Evolutionary conservation across 2,113 vertebrate genomes (phyloP), one percentile per base, ranked within the genome.

Genomic region (Scomber scombrus): DNA sequence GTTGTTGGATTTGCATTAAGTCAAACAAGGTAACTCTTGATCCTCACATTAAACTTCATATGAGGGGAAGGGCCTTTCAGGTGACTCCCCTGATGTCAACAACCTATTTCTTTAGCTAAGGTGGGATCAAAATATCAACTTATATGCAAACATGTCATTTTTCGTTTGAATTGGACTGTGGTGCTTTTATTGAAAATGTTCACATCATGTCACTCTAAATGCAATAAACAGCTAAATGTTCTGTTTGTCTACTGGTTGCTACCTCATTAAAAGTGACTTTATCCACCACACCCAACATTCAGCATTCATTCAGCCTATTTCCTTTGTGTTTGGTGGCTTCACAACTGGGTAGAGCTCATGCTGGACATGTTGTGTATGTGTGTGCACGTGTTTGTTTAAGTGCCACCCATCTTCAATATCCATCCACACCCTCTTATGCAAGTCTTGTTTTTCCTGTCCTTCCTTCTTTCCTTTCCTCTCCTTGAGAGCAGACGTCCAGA

Each of bases 401-500:
- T 92, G 88, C 91, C 93, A 92, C 92, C 92, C 91, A 88, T 74
- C 90, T 94, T 89, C 86, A 92, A 87, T 89, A 88, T 75, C 80
- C 85, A 81, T 83, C 88, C 93, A 88, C 94, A 91, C 92, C 88
- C 86, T 90, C 83, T 82, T 90, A 91, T 45, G 19, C 58, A 93
- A 95, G 84, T 71, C 86, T 89, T 89, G 81, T 88, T 91, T 92
- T 87, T 85, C 82, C 75, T 90, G 75, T 90, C 79, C 75, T 79
- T 87, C 78, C 86, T 85, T 78, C 69, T 76, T 64, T 83, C 75
- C 57, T 64, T 62, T 85, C 47, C 74, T 66, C 66, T 86, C n/a
- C 23, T 50, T 61, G 45, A 52, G 65, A 85, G 71, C 52, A 88
- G 88, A 73, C 78, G 78, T 84, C 0, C 82, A 81, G 69, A 77